These are phyloP conservation scores for Himalopsyche kuldschensis DNA, from an alignment of 2,888 invertebrate genomes.

Conservation along the genomic window DNA sequence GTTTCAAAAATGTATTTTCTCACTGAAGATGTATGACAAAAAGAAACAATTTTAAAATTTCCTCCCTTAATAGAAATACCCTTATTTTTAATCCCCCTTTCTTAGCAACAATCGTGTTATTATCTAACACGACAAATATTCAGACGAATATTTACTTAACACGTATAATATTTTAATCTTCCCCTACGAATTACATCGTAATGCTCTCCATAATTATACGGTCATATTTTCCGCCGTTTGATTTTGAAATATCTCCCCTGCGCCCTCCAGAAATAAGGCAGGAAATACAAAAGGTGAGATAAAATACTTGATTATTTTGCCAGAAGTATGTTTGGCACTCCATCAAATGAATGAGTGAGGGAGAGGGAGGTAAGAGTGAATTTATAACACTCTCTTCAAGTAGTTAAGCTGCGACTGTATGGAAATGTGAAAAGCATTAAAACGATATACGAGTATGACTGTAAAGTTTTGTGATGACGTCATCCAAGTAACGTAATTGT, in stretches of 20 bases:
- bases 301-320: slow-evolving; percentile 24
- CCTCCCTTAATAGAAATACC: slow-evolving; percentile 12
- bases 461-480: slow-evolving; percentile 37
- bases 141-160: slow-evolving; percentile 65
- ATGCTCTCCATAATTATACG: not conserved
- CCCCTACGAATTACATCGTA: slow-evolving; percentile 47
- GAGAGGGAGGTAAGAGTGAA: slow-evolving; percentile 26
- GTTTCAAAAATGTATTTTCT: not conserved
- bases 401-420: slow-evolving; percentile 37
- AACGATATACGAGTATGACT: slow-evolving; percentile 38
- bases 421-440: slow-evolving; percentile 36
- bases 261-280: not conserved
- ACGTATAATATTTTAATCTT: slow-evolving; percentile 65
- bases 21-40: not conserved
- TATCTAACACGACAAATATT: slow-evolving; percentile 63
- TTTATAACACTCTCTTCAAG: slow-evolving; percentile 35
- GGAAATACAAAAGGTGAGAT: not conserved
- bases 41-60: slow-evolving; percentile 11
- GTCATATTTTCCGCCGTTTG: slow-evolving; percentile 2
- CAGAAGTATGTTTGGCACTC: slow-evolving; percentile 35
- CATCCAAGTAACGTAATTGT: slow-evolving; percentile 13
- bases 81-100: slow-evolving; percentile 17
- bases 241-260: slow-evolving; percentile 7
- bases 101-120: slow-evolving; percentile 50
- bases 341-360: slow-evolving; percentile 38